phyloP scores from a whole-genome alignment of 2,113 vertebrate genomes.

The Xiphias gladius region DNA sequence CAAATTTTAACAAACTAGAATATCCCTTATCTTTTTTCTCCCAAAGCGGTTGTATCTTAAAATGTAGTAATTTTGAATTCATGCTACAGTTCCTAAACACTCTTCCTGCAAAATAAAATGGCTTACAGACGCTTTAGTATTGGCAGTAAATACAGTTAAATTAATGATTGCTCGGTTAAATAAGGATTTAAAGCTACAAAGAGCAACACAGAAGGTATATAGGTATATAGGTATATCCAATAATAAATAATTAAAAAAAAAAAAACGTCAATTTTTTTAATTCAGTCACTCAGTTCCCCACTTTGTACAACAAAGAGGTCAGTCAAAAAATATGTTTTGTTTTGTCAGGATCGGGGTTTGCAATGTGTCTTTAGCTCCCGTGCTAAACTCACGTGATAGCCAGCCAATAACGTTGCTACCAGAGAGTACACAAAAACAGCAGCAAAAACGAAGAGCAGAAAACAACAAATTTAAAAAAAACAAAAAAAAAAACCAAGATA shows the following conservation, averaged over 20 bases:
- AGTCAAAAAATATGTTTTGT: background rate
- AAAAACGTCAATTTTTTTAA: background rate
- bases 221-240: background rate
- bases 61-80: background rate
- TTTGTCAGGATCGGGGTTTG: constrained; percentile 6
- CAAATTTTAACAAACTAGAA: background rate
- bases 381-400: constrained; percentile 2
- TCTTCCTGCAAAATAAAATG: background rate
- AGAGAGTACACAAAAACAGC: constrained; percentile 29
- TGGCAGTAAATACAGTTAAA: background rate
- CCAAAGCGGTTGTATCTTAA: background rate
- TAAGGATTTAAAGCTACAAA: constrained; percentile 9
- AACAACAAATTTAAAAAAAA: constrained; percentile 47
- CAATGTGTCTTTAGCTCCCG: background rate
- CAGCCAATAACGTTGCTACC: constrained; percentile 28
- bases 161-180: background rate
- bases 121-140: background rate
- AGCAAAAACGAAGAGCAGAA: constrained; percentile 37
- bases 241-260: background rate
- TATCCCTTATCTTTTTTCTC: background rate
- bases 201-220: background rate
- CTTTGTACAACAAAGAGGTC: background rate
- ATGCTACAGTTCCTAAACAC: background rate
- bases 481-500: constrained; percentile 23
- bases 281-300: background rate